Percentiles rank a stretch among this genome's conserved stretches.
Evolutionary conservation across 2,888 invertebrate genomes (phyloP).

Genomic region (Liodrosophila aerea): DNA sequence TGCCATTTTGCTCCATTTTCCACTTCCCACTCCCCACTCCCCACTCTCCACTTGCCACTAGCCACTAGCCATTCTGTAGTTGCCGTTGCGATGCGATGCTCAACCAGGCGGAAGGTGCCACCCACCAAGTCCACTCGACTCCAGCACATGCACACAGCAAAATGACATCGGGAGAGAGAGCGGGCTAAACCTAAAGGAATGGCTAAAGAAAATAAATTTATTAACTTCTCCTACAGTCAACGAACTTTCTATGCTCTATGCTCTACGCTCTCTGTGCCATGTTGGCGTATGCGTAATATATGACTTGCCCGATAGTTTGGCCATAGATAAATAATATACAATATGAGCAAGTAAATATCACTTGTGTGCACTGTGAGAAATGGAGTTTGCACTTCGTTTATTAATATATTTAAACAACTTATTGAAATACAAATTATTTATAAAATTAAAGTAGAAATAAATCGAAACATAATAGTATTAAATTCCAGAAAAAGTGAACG

Average conservation of each 20-base stretch:
- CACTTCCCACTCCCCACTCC: neutral
- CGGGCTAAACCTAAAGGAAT: too few species aligned
- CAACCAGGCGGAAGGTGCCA: slow-evolving; percentile 20
- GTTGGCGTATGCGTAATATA: slow-evolving; percentile 23
- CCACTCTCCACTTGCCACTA: slow-evolving; percentile 17
- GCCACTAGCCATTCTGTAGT: slow-evolving; percentile 5
- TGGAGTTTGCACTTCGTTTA: too few species aligned
- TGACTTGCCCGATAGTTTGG: neutral
- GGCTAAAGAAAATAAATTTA: slow-evolving; percentile 18
- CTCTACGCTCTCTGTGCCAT: neutral
- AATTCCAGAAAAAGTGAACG: too few species aligned
- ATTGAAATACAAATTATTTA: too few species aligned
- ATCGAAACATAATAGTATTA: too few species aligned
- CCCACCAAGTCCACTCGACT: neutral
- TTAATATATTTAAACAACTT: too few species aligned
- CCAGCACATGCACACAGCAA: neutral
- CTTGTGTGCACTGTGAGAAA: too few species aligned
- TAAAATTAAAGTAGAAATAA: too few species aligned
- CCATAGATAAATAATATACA: too few species aligned
- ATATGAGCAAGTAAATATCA: too few species aligned
- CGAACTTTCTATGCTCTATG: slow-evolving; percentile 24
- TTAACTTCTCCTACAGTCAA: slow-evolving; percentile 13
- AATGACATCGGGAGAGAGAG: slow-evolving; percentile 23
- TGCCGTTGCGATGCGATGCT: slow-evolving; percentile 14
- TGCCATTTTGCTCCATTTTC: too few species aligned